Evolutionary conservation across 2,113 vertebrate species (phyloP).

Genomic region (Thamnophis sirtalis): DNA sequence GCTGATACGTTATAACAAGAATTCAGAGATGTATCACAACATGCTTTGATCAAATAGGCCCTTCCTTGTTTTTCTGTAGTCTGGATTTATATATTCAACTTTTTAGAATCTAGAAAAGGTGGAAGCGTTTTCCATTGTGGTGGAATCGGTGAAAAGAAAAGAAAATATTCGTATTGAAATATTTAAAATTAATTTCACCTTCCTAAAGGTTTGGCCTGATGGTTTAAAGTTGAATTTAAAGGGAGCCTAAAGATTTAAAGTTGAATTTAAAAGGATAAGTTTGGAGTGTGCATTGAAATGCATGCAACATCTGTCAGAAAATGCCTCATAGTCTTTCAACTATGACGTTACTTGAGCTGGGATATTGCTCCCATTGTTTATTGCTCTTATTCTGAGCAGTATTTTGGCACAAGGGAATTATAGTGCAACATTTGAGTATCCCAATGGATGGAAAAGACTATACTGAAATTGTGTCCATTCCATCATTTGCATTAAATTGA

Average conservation of each 20-base stretch:
- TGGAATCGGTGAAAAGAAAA: too few relatives aligned
- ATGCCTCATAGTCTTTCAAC: not conserved
- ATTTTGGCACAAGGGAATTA: not conserved
- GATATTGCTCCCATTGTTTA: not conserved
- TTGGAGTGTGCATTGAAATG: not conserved
- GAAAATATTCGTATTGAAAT: rapidly evolving
- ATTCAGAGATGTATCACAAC: not conserved
- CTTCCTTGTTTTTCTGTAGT: not conserved
- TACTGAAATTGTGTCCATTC: not conserved
- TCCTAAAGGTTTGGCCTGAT: not conserved
- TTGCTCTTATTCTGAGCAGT: not conserved
- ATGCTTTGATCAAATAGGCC: not conserved
- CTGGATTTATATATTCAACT: not conserved
- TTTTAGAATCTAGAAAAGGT: not conserved
- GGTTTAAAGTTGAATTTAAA: not conserved
- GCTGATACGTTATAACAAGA: not conserved
- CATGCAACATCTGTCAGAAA: not conserved
- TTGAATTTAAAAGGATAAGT: not conserved
- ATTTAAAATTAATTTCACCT: not conserved
- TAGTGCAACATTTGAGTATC: not conserved
- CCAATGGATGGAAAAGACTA: not conserved
- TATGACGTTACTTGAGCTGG: not conserved
- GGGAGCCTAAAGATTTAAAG: not conserved
- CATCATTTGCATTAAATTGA: not conserved
- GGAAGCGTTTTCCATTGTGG: not conserved